These are phyloP conservation scores for Gnathonemus echidnorhynchus DNA, from an alignment of 2,113 vertebrate genomes.

Conservation along the genomic window DNA sequence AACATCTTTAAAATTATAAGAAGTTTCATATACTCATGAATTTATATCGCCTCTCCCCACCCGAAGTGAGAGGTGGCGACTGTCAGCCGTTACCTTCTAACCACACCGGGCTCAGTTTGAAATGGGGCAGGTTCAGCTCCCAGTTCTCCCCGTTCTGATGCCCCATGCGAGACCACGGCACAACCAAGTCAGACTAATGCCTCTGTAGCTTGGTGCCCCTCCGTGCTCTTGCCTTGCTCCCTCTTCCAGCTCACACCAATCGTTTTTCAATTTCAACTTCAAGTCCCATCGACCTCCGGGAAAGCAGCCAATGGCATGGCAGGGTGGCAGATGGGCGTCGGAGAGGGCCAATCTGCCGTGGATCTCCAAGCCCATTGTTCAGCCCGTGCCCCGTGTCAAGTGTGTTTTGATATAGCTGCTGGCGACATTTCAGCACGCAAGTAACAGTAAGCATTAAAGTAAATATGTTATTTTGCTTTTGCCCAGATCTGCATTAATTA, in stretches of 20 bases:
- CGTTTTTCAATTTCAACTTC: slow-evolving; percentile 8
- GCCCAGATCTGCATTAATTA: slow-evolving; percentile 60
- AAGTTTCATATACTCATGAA: slow-evolving; percentile 10
- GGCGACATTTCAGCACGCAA: slow-evolving; percentile 34
- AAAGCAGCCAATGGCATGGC: slow-evolving; percentile 18
- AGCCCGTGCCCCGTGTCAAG: slow-evolving; percentile 20
- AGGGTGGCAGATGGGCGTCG: slow-evolving; percentile 22
- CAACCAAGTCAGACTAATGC: not conserved
- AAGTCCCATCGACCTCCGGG: slow-evolving; percentile 24
- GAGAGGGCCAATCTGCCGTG: slow-evolving; percentile 25
- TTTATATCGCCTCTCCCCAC: slow-evolving; percentile 7
- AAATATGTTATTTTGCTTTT: slow-evolving; percentile 54
- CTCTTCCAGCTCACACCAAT: not conserved
- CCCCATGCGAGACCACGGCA: not conserved
- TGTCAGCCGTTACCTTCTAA: slow-evolving; percentile 10
- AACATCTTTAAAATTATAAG: not conserved
- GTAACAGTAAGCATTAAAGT: slow-evolving; percentile 41
- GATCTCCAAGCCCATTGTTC: slow-evolving; percentile 15
- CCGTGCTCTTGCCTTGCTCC: not conserved
- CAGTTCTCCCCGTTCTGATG: slow-evolving; percentile 9
- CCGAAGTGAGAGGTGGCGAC: slow-evolving; percentile 24
- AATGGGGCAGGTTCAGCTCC: not conserved
- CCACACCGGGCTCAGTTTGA: not conserved
- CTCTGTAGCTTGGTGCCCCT: not conserved
- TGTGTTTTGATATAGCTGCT: slow-evolving; percentile 31